A percentile compares a stretch with the other conserved stretches of the same genome.
These are phyloP conservation scores for Diadophis punctatus DNA, from an alignment of 2,113 vertebrate genomes.

Conservation along the genomic window DNA sequence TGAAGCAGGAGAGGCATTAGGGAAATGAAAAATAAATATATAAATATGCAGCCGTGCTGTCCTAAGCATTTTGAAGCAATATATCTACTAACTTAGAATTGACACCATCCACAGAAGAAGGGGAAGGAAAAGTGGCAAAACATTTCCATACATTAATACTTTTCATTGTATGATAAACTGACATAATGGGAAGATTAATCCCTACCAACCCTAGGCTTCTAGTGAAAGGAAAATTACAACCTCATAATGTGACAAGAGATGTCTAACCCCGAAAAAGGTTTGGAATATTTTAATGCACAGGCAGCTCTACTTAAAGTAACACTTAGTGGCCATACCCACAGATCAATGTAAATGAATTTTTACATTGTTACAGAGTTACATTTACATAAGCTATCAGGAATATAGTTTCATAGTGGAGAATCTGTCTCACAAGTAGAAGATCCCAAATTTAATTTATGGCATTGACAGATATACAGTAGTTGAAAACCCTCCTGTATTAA, in stretches of 20 bases:
- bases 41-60: not conserved
- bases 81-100: not conserved
- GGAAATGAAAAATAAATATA: not conserved
- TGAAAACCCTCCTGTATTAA: not conserved
- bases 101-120: not conserved
- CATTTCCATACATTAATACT: not conserved
- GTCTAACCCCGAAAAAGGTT: not conserved
- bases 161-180: not conserved
- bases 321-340: not conserved
- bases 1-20: conserved; percentile 23
- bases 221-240: not conserved
- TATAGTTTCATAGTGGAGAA: not conserved
- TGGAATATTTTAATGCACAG: not conserved
- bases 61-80: not conserved
- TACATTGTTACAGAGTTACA: not conserved
- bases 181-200: not conserved
- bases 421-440: not conserved
- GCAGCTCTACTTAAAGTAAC: not conserved
- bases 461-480: not conserved
- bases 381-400: not conserved
- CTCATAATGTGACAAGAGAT: not conserved
- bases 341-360: not conserved
- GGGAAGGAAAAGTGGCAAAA: not conserved
- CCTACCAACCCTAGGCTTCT: not conserved
- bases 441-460: not conserved